Conservation (phyloP, 2,888 invertebrate genomes). For the Syrista parreyssii region DNA sequence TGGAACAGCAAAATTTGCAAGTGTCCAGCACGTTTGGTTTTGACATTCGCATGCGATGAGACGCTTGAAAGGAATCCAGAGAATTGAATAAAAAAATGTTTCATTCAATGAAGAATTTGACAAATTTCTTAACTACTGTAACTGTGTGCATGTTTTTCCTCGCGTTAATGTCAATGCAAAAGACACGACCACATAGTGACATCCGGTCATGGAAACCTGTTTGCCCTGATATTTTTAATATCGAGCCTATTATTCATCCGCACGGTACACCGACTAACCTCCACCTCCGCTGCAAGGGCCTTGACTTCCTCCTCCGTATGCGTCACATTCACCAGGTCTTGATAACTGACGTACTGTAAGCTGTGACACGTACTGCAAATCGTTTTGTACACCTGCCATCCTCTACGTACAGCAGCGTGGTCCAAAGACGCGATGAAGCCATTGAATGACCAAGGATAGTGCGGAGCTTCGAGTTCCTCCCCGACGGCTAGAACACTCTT, state of each 20-base stretch:
- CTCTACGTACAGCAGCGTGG: constrained; percentile 86
- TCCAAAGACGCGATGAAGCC: constrained; percentile 83
- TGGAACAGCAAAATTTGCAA: no score
- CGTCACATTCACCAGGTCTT: constrained; percentile 87
- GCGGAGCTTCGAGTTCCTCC: constrained; percentile 80
- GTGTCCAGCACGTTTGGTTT: no score
- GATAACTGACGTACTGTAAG: constrained; percentile 88
- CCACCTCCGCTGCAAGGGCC: constrained; percentile 89
- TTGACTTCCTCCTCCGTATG: constrained; percentile 95
- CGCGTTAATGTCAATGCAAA: not conserved
- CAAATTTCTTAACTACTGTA: not conserved
- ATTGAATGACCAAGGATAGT: constrained; percentile 85
- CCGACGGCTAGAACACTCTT: constrained; percentile 86
- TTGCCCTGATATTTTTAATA: not conserved
- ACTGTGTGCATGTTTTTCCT: not conserved
- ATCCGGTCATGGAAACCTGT: not conserved
- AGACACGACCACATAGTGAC: not conserved
- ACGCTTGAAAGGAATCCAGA: not conserved
- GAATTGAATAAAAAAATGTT: not conserved
- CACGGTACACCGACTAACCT: constrained; percentile 59
- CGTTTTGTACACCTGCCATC: constrained; percentile 96
- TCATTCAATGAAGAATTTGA: no score
- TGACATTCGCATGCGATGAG: not conserved
- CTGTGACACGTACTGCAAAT: constrained; percentile 98
- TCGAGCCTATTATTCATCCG: not conserved